phyloP scores from a whole-genome alignment of 2,113 vertebrate species.

The Marmota flaviventris region DNA sequence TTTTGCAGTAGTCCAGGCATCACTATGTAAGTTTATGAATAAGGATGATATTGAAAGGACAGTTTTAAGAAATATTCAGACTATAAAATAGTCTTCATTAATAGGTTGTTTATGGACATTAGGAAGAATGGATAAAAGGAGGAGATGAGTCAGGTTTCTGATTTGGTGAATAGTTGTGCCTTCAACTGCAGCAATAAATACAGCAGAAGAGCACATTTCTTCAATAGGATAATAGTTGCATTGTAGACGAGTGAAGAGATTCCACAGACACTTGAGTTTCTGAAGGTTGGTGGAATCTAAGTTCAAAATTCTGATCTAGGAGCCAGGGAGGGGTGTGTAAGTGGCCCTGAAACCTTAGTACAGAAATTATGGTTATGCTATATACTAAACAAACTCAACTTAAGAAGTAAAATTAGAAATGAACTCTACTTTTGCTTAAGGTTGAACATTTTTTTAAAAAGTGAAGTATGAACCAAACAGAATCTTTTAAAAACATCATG shows the following conservation, averaged over 20 bases:
- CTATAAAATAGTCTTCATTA: slow-evolving; percentile 25
- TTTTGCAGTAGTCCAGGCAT: neutral
- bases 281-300: neutral
- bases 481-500: slow-evolving; percentile 13
- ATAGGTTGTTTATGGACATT: slow-evolving; percentile 29
- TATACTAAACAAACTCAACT: neutral
- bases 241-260: neutral
- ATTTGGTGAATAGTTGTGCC: neutral
- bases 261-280: neutral
- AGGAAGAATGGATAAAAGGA: neutral
- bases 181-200: neutral
- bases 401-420: slow-evolving; percentile 9
- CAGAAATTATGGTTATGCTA: neutral
- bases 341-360: neutral
- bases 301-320: neutral
- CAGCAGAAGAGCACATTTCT: neutral
- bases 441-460: slow-evolving; percentile 28
- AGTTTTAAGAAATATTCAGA: slow-evolving; percentile 38
- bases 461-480: neutral
- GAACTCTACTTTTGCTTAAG: slow-evolving; percentile 26
- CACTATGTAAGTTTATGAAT: neutral
- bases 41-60: neutral
- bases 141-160: neutral
- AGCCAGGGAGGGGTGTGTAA: neutral
- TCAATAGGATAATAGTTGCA: slow-evolving; percentile 23